Percentiles rank a stretch among this genome's conserved stretches.
These are phyloP conservation scores for Litocranius walleri DNA, from an alignment of 2,113 vertebrate species.

Conservation along the genomic window DNA sequence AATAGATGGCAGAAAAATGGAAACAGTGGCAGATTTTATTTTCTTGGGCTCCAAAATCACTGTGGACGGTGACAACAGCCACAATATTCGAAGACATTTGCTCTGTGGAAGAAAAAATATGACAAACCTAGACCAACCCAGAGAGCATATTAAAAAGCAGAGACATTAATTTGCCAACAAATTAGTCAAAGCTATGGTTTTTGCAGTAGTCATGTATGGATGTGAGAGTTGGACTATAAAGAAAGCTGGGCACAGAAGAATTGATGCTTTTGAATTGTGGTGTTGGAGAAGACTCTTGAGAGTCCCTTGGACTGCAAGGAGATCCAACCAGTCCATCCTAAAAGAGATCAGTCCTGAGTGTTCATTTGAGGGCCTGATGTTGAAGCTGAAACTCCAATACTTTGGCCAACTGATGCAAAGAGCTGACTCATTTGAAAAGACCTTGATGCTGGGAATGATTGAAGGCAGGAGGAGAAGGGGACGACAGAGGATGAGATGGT, in stretches of 20 bases:
- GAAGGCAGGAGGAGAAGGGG: not conserved
- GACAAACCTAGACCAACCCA: not conserved
- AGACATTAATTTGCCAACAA: not conserved
- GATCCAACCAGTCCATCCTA: not conserved
- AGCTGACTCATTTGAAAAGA: not conserved
- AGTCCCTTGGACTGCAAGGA: not conserved
- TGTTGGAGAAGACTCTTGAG: not conserved
- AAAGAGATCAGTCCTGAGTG: accelerated
- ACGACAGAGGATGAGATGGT: accelerated
- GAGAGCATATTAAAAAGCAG: not conserved
- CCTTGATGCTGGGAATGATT: not conserved
- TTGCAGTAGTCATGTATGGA: not conserved
- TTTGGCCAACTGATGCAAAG: accelerated
- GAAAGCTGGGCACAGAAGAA: not conserved
- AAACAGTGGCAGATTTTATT: not conserved
- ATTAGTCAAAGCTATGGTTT: not conserved
- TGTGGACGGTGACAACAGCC: accelerated
- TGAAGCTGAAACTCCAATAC: not conserved
- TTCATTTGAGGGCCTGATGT: not conserved
- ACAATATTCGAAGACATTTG: not conserved
- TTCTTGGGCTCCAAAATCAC: not conserved
- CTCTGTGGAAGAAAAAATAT: not conserved
- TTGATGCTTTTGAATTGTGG: not conserved
- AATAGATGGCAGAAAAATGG: not conserved
- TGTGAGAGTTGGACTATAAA: not conserved